These are phyloP conservation scores for Dysmachus trigonus DNA, from an alignment of 2,888 invertebrate species.

Conservation along the genomic window DNA sequence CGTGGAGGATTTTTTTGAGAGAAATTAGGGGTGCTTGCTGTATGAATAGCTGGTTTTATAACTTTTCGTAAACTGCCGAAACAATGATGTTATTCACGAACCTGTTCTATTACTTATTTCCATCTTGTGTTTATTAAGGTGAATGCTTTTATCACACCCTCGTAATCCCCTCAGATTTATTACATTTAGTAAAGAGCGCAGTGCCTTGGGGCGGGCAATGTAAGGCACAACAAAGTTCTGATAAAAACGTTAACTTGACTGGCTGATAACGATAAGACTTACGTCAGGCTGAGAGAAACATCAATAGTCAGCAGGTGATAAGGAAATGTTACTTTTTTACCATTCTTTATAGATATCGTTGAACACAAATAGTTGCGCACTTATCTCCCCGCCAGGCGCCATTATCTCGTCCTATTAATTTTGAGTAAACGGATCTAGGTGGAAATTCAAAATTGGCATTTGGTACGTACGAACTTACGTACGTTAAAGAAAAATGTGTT, in stretches of 20 bases:
- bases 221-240: background rate
- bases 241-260: background rate
- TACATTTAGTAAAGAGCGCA: background rate
- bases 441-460: background rate
- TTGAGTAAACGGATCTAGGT: background rate
- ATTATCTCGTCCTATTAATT: background rate
- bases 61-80: background rate
- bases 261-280: background rate
- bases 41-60: background rate
- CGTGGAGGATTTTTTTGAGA: background rate
- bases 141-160: background rate
- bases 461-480: background rate
- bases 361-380: background rate
- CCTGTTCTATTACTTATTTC: background rate
- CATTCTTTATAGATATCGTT: background rate
- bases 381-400: background rate
- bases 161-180: background rate
- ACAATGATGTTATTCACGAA: background rate
- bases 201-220: background rate
- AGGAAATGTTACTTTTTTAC: background rate
- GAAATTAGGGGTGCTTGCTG: background rate
- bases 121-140: background rate
- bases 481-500: background rate
- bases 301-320: background rate
- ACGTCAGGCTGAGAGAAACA: background rate